A percentile compares a stretch with the other conserved stretches of the same genome.
Evolutionary conservation across 2,113 vertebrate genomes (phyloP).

Genomic region (Protomyctophum bolini): DNA sequence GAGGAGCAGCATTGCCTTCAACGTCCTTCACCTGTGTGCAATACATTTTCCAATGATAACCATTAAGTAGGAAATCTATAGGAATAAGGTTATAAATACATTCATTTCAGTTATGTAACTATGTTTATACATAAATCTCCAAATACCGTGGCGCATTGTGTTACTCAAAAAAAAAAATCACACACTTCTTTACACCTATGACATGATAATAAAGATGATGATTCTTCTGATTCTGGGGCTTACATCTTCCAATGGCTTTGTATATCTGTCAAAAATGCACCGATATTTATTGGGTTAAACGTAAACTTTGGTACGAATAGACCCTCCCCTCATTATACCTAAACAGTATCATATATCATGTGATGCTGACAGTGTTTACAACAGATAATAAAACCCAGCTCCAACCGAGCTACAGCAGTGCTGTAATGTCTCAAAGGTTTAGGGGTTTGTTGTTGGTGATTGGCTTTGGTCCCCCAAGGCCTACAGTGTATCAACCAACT

Average conservation of each 20-base stretch:
- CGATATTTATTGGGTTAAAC: no score
- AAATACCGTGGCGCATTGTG: background rate
- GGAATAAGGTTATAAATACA: background rate
- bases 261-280: no score
- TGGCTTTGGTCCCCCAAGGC: conserved; percentile 36
- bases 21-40: conserved; percentile 72
- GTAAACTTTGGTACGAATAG: no score
- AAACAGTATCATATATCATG: no score
- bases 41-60: conserved; percentile 47
- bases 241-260: no score
- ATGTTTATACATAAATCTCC: conserved; percentile 1
- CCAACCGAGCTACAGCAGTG: background rate
- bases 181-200: no score
- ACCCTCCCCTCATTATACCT: no score
- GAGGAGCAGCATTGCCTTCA: conserved; percentile 64
- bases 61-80: conserved; percentile 5
- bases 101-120: background rate
- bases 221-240: no score
- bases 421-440: conserved; percentile 49
- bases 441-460: conserved; percentile 41
- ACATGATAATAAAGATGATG: no score
- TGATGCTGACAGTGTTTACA: no score
- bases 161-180: background rate
- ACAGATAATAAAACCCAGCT: no score
- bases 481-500: conserved; percentile 9